Evolutionary conservation across 2,113 vertebrate genomes (phyloP).

Genomic region (Ancistrus triradiatus): DNA sequence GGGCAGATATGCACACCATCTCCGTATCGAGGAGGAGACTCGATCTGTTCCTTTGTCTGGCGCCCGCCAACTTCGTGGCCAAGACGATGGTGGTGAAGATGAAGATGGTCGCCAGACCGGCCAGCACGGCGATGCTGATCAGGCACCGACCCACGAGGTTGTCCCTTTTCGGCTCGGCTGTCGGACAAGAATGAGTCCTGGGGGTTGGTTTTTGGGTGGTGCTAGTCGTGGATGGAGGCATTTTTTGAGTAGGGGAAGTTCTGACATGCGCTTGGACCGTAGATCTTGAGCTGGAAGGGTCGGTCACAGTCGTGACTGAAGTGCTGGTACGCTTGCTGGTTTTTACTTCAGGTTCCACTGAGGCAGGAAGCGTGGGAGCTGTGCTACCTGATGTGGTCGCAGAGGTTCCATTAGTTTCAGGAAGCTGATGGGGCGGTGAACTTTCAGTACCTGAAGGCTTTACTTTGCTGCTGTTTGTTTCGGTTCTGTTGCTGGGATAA

Average conservation of each 20-base stretch:
- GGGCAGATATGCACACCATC: slow-evolving; percentile 78
- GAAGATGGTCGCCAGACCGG: slow-evolving; percentile 67
- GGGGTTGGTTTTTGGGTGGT: neutral
- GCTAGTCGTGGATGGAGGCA: neutral
- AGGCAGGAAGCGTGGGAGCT: neutral
- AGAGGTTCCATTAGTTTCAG: neutral
- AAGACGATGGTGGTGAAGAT: slow-evolving; percentile 61
- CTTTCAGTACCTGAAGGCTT: neutral
- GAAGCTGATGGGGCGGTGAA: neutral
- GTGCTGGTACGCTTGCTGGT: neutral
- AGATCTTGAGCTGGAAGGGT: neutral
- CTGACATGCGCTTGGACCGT: neutral
- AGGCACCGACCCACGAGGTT: slow-evolving; percentile 63
- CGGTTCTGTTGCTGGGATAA: neutral
- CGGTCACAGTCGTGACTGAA: neutral
- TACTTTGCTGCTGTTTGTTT: neutral
- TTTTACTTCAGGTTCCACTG: neutral
- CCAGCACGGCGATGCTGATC: slow-evolving; percentile 71
- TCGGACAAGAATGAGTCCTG: slow-evolving; percentile 4
- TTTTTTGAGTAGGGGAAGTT: neutral
- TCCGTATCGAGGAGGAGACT: slow-evolving; percentile 57
- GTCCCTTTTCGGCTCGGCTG: neutral
- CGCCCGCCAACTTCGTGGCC: slow-evolving; percentile 57
- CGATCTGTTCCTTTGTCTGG: slow-evolving; percentile 47
- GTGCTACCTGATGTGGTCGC: neutral